Evolutionary conservation across 2,888 invertebrate species (phyloP).

Genomic region (Sabatieria punctata): DNA sequence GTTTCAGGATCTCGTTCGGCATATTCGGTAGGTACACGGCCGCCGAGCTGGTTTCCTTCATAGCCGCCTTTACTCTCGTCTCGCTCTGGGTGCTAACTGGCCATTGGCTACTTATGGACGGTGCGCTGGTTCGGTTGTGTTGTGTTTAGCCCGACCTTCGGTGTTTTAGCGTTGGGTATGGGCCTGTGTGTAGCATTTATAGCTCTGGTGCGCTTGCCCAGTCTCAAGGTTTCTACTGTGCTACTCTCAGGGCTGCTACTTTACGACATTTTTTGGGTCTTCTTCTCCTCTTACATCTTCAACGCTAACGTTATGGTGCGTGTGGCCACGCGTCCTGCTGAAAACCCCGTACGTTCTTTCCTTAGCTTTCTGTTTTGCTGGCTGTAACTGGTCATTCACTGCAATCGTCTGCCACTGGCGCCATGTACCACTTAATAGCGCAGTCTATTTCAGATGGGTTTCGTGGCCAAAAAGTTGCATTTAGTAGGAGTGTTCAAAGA

Average conservation of each 20-base stretch:
- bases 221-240: slow-evolving; percentile 82
- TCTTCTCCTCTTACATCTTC: slow-evolving; percentile 94
- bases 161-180: slow-evolving; percentile 73
- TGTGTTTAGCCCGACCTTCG: too few relatives aligned
- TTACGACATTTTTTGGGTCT: slow-evolving; percentile 94
- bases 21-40: slow-evolving; percentile 82
- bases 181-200: slow-evolving; percentile 93
- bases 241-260: slow-evolving; percentile 76
- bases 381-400: too few relatives aligned
- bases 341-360: slow-evolving; percentile 34
- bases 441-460: slow-evolving; percentile 55
- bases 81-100: slow-evolving; percentile 94
- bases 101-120: slow-evolving; percentile 95
- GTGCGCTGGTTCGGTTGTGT: slow-evolving; percentile 38
- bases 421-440: too few relatives aligned
- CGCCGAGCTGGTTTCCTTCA: slow-evolving; percentile 79
- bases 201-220: slow-evolving; percentile 82
- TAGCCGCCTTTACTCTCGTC: slow-evolving; percentile 74
- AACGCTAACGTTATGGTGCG: slow-evolving; percentile 98
- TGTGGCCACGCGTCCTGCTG: slow-evolving; percentile 45
- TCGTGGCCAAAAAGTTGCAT: slow-evolving; percentile 78
- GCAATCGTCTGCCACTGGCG: too few relatives aligned
- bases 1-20: slow-evolving; percentile 57
- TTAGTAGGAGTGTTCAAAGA: slow-evolving; percentile 73
- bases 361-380: too few relatives aligned